Percentiles rank a stretch among this genome's conserved stretches.
Evolutionary conservation across 37 sponge, comb jelly and placozoan genomes (phyloP).

Genomic region (Cliona cf. orientalis): DNA sequence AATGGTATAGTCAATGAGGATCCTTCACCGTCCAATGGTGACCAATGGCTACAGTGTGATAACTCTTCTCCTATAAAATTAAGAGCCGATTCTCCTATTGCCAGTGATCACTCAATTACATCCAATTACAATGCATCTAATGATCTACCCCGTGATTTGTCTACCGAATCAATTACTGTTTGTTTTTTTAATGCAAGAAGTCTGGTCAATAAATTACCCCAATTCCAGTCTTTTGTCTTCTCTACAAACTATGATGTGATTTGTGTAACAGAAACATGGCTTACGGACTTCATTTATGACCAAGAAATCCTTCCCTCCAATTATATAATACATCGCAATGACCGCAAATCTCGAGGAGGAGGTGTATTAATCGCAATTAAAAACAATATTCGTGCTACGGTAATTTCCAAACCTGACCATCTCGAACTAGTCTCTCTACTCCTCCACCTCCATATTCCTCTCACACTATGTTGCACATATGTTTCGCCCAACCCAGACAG

Average conservation of each 20-base stretch:
- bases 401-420: background rate
- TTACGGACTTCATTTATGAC: background rate
- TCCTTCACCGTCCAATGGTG: background rate
- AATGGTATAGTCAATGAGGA: background rate
- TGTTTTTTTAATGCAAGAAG: background rate
- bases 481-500: background rate
- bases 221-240: slow-evolving; percentile 6
- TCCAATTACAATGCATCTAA: background rate
- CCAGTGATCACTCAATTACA: no score
- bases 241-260: slow-evolving; percentile 2
- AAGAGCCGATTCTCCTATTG: no score
- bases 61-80: no score
- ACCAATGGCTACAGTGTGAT: no score
- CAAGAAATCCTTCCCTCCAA: slow-evolving; percentile 13
- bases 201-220: background rate
- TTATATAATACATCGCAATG: slow-evolving; percentile 6
- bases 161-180: background rate
- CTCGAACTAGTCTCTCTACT: background rate
- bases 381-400: background rate
- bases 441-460: background rate
- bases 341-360: slow-evolving; percentile 8
- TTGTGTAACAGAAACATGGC: slow-evolving; percentile 22
- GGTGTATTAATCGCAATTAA: background rate
- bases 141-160: background rate
- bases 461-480: background rate